Conservation (phyloP, 2,797 vertebrate species). For the Danio albolineatus region DNA sequence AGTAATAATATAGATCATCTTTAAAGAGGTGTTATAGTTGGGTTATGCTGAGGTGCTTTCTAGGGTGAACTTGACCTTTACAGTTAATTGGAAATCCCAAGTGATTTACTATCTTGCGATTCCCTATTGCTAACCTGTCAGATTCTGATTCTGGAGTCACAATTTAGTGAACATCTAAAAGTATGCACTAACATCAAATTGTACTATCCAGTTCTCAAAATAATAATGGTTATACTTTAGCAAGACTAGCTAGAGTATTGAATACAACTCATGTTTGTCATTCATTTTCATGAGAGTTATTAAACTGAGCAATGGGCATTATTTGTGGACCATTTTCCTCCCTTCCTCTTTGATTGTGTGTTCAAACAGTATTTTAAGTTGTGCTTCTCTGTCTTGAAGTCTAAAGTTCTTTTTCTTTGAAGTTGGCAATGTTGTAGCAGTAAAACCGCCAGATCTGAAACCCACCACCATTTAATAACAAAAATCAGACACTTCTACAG, state of each 20-base stretch:
- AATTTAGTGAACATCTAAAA: constrained; percentile 1
- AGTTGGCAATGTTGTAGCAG: background rate
- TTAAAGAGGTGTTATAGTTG: background rate
- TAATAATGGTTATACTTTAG: constrained; percentile 43
- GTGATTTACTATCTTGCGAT: constrained; percentile 1
- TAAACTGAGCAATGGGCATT: constrained; percentile 66
- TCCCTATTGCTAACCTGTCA: background rate
- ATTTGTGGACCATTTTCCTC: constrained; percentile 50
- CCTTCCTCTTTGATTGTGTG: constrained; percentile 10
- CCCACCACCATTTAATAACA: constrained; percentile 40
- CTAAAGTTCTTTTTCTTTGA: background rate
- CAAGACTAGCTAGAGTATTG: constrained; percentile 13
- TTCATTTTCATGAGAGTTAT: constrained; percentile 30
- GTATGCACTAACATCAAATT: background rate
- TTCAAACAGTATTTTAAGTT: background rate
- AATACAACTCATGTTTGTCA: background rate
- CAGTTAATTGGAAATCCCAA: background rate
- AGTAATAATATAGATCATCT: background rate
- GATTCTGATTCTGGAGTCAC: background rate
- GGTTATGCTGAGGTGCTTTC: background rate
- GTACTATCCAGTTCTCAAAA: background rate
- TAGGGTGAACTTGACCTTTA: constrained; percentile 12
- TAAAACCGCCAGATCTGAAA: constrained; percentile 14
- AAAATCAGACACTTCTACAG: background rate
- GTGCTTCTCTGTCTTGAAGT: constrained; percentile 10